These are phyloP conservation scores for Phalacrocorax brasilianus DNA, from an alignment of 2,113 vertebrate species.

Conservation along the genomic window DNA sequence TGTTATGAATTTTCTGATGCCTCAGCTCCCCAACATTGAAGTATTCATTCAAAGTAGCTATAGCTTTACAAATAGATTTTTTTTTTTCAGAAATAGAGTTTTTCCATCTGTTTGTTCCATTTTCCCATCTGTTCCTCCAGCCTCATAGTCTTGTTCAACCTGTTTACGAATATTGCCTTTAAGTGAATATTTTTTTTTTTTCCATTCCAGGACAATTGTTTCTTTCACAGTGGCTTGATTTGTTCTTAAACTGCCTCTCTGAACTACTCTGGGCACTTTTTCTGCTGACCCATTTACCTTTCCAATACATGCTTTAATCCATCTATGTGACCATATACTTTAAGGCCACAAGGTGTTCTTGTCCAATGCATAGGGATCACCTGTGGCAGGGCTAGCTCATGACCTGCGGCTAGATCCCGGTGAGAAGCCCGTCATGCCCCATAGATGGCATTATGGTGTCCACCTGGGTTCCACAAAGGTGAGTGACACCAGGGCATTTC, in stretches of 20 bases:
- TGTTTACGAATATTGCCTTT: constrained; percentile 52
- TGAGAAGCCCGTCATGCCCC: not conserved
- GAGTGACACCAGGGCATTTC: not conserved
- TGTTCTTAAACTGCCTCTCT: not conserved
- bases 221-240: not conserved
- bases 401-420: not conserved
- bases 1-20: not conserved
- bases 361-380: not conserved
- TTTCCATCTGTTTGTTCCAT: constrained; percentile 72
- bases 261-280: not conserved
- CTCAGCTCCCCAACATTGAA: constrained; percentile 22
- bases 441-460: not conserved
- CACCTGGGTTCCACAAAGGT: not conserved
- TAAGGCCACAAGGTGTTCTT: not conserved
- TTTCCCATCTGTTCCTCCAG: constrained; percentile 70
- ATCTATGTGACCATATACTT: rapidly evolving
- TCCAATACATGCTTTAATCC: not conserved
- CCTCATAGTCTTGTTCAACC: constrained; percentile 61
- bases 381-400: not conserved
- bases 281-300: not conserved
- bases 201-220: not conserved
- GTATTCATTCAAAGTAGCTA: constrained; percentile 28
- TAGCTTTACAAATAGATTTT: constrained; percentile 51
- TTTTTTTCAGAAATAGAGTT: constrained; percentile 51
- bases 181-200: not conserved